These are phyloP conservation scores for Falco punctatus DNA, from an alignment of 2,113 vertebrate species.

Conservation along the genomic window DNA sequence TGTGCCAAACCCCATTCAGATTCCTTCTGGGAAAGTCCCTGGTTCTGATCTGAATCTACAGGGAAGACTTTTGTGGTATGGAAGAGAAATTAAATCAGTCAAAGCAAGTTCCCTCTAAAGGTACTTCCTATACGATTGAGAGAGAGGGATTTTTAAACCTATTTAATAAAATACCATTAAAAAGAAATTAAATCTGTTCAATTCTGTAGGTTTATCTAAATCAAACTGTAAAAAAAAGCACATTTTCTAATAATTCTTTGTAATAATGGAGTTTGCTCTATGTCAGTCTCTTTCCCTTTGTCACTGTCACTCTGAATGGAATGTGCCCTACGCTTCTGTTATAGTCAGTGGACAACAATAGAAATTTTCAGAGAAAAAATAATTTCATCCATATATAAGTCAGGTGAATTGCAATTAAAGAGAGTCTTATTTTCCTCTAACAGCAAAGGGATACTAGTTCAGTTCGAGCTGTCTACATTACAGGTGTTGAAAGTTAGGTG, in stretches of 20 bases:
- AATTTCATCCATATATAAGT: not conserved
- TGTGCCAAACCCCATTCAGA: not conserved
- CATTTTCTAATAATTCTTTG: not conserved
- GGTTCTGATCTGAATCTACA: not conserved
- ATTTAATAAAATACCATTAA: not conserved
- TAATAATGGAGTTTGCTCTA: not conserved
- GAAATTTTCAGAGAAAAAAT: not conserved
- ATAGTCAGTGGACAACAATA: not conserved
- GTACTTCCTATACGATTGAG: not conserved
- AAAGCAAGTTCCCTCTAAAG: not conserved
- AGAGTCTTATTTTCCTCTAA: not conserved
- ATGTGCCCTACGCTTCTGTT: not conserved
- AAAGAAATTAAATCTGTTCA: not conserved
- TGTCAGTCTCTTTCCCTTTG: not conserved
- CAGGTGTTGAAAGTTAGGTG: not conserved
- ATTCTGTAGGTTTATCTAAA: not conserved
- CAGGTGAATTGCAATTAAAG: not conserved
- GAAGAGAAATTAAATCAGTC: not conserved
- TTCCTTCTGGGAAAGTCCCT: not conserved
- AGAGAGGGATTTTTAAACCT: not conserved
- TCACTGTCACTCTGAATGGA: not conserved
- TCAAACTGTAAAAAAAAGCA: not conserved
- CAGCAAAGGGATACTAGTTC: not conserved
- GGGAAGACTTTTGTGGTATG: not conserved
- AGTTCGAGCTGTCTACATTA: not conserved